These are phyloP conservation scores for Chromis chromis DNA, from an alignment of 2,797 vertebrate genomes.

Conservation along the genomic window DNA sequence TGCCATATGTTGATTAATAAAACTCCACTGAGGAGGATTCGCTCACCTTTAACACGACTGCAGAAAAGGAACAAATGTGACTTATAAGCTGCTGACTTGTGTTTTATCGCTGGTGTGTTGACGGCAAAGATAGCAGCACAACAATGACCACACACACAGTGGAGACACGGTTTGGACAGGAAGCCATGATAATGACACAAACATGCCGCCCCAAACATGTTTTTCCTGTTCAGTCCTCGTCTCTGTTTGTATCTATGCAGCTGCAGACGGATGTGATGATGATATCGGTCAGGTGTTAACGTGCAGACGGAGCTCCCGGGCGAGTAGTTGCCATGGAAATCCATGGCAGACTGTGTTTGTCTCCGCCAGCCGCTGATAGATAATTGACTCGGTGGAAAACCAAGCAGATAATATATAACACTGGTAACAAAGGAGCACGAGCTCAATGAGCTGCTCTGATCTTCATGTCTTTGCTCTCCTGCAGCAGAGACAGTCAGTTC, in stretches of 20 bases:
- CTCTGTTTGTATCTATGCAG: constrained; percentile 4
- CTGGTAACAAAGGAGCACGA: not conserved
- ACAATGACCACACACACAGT: not conserved
- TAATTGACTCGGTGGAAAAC: constrained; percentile 51
- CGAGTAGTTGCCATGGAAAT: constrained; percentile 79
- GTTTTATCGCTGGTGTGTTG: not conserved
- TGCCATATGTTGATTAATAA: constrained; percentile 37
- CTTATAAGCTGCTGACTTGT: constrained; percentile 5
- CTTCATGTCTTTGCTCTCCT: not conserved
- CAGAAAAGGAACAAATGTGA: constrained; percentile 31
- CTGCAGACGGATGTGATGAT: constrained; percentile 10
- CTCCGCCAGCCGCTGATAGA: constrained; percentile 41
- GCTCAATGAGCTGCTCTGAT: not conserved
- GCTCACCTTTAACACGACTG: constrained; percentile 11
- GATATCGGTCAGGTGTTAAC: constrained; percentile 38
- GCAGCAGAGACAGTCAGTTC: too few species aligned
- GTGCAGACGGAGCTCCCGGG: constrained; percentile 26
- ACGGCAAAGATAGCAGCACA: constrained; percentile 9
- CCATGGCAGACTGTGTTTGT: constrained; percentile 54
- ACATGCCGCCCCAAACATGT: not conserved
- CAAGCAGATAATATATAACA: constrained; percentile 7
- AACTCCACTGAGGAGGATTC: constrained; percentile 12
- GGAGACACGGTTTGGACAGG: constrained; percentile 25
- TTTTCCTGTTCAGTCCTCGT: constrained; percentile 23
- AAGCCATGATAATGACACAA: constrained; percentile 29